Evolutionary conservation across 2,113 vertebrate genomes (phyloP).

Genomic region (Brachyhypopomus gauderio): DNA sequence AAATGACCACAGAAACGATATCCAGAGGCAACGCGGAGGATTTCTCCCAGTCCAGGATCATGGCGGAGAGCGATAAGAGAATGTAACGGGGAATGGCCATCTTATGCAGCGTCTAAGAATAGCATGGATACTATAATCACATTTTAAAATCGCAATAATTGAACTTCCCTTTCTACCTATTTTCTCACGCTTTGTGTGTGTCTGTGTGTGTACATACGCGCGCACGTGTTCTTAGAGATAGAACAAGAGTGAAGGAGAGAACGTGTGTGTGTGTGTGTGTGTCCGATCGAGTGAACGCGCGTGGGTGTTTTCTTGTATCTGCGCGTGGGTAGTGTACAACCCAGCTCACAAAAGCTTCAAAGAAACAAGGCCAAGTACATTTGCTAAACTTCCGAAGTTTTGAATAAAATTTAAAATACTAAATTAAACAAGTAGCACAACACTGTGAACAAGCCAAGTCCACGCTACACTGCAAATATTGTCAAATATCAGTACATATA

Average conservation of each 20-base stretch:
- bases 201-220: constrained; percentile 29
- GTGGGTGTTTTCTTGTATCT: constrained; percentile 40
- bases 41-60: constrained; percentile 40
- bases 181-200: constrained; percentile 34
- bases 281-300: not conserved
- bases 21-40: constrained; percentile 53
- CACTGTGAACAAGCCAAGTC: not conserved
- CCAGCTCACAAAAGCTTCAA: constrained; percentile 44
- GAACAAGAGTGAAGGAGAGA: not conserved
- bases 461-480: not conserved
- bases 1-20: constrained; percentile 61
- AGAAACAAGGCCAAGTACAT: constrained; percentile 48
- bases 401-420: constrained; percentile 1
- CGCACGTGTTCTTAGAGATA: constrained; percentile 23
- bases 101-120: constrained; percentile 54
- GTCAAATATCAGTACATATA: not conserved
- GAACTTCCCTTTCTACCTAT: constrained; percentile 51
- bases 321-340: constrained; percentile 48
- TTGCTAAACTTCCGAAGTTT: constrained; percentile 24
- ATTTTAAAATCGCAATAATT: constrained; percentile 55
- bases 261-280: constrained; percentile 13
- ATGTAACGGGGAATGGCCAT: constrained; percentile 51
- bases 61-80: constrained; percentile 58
- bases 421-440: not conserved
- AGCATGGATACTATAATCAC: constrained; percentile 50